Conservation (phyloP, 2,888 invertebrate genomes). For the Napeogenes sylphis region DNA sequence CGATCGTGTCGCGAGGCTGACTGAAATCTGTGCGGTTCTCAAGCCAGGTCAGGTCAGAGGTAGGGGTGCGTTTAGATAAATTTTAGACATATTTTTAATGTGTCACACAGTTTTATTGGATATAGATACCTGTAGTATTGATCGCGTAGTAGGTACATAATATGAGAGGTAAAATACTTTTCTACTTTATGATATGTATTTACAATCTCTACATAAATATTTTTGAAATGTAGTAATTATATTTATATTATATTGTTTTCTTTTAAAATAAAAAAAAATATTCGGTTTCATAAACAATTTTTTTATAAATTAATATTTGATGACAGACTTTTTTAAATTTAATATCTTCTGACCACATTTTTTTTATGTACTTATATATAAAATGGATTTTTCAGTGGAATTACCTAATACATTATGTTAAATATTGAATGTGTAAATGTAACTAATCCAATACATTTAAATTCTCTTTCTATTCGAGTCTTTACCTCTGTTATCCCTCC, state of each 20-base stretch:
- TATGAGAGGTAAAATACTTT: too few species aligned
- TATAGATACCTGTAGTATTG: neutral
- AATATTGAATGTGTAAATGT: neutral
- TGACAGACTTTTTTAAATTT: too few species aligned
- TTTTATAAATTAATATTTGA: neutral
- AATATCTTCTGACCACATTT: too few species aligned
- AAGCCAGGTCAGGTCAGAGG: conserved; percentile 70
- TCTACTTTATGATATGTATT: too few species aligned
- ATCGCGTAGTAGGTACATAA: neutral
- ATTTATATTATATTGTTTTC: too few species aligned
- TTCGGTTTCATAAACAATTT: neutral
- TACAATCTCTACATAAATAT: too few species aligned
- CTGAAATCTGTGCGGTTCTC: conserved; percentile 72
- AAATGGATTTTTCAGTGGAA: neutral
- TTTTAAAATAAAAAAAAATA: too few species aligned
- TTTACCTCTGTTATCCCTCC: conserved; percentile 20
- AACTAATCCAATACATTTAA: conserved; percentile 9
- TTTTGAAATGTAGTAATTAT: too few species aligned
- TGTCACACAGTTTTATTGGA: neutral
- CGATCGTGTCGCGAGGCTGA: conserved; percentile 67
- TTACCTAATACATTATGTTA: neutral
- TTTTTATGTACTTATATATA: neutral
- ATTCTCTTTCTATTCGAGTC: conserved; percentile 12
- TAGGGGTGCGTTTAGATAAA: conserved; percentile 46
- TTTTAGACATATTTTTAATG: conserved; percentile 9